These are phyloP conservation scores for Aplocera efformata DNA, from an alignment of 2,888 invertebrate genomes.

Conservation along the genomic window DNA sequence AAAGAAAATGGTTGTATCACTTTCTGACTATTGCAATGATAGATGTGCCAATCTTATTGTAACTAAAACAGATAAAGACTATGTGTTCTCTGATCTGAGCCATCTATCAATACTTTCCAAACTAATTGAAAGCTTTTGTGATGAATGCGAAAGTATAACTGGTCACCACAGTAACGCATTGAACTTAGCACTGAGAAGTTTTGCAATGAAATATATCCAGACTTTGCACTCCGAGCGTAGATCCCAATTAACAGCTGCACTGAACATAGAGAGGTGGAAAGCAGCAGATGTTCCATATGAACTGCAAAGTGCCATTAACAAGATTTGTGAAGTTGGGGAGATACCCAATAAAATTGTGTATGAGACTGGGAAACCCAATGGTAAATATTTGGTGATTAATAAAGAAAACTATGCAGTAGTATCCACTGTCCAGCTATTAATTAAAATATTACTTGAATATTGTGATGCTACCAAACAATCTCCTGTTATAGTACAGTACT, in stretches of 20 bases:
- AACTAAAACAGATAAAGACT: slow-evolving; percentile 86
- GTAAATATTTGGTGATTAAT: slow-evolving; percentile 82
- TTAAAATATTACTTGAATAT: slow-evolving; percentile 96
- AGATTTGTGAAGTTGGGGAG: slow-evolving; percentile 79
- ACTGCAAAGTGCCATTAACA: slow-evolving; percentile 91
- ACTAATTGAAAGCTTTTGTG: slow-evolving; percentile 89
- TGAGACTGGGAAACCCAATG: slow-evolving; percentile 67
- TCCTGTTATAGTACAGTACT: slow-evolving; percentile 88
- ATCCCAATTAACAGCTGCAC: slow-evolving; percentile 88
- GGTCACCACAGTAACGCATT: slow-evolving; percentile 89
- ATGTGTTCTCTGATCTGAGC: slow-evolving; percentile 84
- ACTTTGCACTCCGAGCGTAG: slow-evolving; percentile 94
- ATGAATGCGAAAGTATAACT: slow-evolving; percentile 87
- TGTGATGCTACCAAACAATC: slow-evolving; percentile 90
- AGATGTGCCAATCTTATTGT: slow-evolving; percentile 93
- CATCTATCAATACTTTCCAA: slow-evolving; percentile 89
- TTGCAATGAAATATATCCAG: slow-evolving; percentile 94
- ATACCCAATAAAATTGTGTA: slow-evolving; percentile 61
- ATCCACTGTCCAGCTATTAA: slow-evolving; percentile 90
- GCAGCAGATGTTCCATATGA: slow-evolving; percentile 94
- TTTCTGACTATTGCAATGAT: slow-evolving; percentile 96
- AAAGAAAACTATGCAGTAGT: slow-evolving; percentile 88
- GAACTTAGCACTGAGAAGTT: slow-evolving; percentile 89
- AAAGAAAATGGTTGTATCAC: slow-evolving; percentile 87
- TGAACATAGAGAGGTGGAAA: slow-evolving; percentile 97